Evolutionary conservation across 1,140 invertebrate species (phyloP), one percentile per base, ranked within the genome.

Genomic region (Reticulitermes speratus): DNA sequence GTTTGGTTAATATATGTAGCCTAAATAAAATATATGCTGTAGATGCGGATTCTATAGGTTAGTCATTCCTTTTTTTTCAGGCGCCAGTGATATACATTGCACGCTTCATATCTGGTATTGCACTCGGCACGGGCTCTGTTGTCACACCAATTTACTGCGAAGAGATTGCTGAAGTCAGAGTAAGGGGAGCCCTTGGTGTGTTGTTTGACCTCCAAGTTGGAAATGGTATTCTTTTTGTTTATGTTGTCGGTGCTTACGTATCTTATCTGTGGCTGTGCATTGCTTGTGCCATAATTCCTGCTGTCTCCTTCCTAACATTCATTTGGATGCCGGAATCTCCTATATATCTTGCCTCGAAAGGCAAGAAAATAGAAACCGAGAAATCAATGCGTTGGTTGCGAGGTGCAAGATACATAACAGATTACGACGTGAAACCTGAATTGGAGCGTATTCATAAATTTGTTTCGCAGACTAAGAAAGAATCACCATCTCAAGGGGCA

Each of bases 131-230:
- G 19, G 91, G 93, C 52, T 94, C 93, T 85, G 94, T 95, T 5
- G 92, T 92, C 75, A 92, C 93, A 19, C 95, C 95, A 6, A 88
- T 93, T n/a, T 94, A 93, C 87, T 84, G 90, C 91, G 82, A 90
- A 82, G 96, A 96, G 90, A 94, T 95, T 82, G 92, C 94, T 32
- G 88, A 86, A 32, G 52, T 65, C n/a, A 48, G 25, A 3, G 81
- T 95, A 1, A 92, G 97, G 88, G 97, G 97, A 25, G 93, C 95
- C 2, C 91, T 97, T 0, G 96, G 96, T 16, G 96, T 97, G 0
- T 94, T 96, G 86, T 94, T 97, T 87, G 96, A 97, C 89, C 90
- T 97, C 12, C 96, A 96, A 88, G 94, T 95, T 82, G 93, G 94
- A 23, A 87, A 96, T 23, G 97, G 97, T 14, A 94, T 97, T 87